A percentile compares a stretch with the other conserved stretches of the same genome.
Conservation (phyloP, 1,140 invertebrate species). For the Drosophila guanche region DNA sequence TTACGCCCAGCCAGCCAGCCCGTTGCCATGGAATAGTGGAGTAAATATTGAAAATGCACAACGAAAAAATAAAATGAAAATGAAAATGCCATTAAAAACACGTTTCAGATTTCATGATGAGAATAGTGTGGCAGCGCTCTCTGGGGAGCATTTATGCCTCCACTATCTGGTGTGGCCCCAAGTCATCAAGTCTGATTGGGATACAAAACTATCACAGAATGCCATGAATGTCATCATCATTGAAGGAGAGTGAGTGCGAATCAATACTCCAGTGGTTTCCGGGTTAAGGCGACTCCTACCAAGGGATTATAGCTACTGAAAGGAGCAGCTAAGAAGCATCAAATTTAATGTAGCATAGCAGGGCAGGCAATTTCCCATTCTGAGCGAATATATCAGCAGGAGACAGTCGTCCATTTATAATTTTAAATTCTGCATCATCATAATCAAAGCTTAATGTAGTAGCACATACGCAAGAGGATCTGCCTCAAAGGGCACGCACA, state of each 20-base stretch:
- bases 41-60: conserved; percentile 66
- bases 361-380: too few species aligned
- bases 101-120: conserved; percentile 55
- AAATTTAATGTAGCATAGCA: not conserved
- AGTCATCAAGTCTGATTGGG: conserved; percentile 24
- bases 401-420: conserved; percentile 20
- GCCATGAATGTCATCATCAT: conserved; percentile 12
- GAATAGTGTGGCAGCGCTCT: conserved; percentile 14
- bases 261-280: conserved; percentile 15
- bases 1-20: conserved; percentile 40
- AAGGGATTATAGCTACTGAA: too few species aligned
- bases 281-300: too few species aligned
- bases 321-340: not conserved
- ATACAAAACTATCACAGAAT: not conserved
- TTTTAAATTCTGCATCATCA: conserved; percentile 39
- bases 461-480: not conserved
- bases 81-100: conserved; percentile 71
- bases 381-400: not conserved
- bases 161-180: not conserved
- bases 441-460: conserved; percentile 38
- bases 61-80: conserved; percentile 24
- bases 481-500: conserved; percentile 26
- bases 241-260: not conserved
- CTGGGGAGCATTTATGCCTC: conserved; percentile 2
- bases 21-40: not conserved